A percentile compares a stretch with the other conserved stretches of the same genome.
These are phyloP conservation scores for Takifugu bimaculatus DNA, from an alignment of 2,113 vertebrate species.

Conservation along the genomic window DNA sequence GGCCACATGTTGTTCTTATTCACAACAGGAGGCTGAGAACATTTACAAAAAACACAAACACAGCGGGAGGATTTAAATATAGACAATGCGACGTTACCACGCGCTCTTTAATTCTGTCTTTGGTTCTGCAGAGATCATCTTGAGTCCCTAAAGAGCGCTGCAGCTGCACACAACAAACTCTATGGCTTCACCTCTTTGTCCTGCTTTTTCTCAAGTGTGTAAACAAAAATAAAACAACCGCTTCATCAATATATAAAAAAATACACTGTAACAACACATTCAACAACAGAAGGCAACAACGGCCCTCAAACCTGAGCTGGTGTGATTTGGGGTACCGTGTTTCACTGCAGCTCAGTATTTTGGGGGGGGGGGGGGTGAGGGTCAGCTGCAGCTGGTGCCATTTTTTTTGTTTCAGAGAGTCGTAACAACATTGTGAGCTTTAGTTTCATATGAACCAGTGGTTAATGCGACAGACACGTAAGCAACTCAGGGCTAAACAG, in stretches of 20 bases:
- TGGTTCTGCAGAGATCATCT: constrained; percentile 27
- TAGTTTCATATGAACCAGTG: neutral
- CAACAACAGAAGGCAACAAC: constrained; percentile 21
- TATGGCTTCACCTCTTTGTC: neutral
- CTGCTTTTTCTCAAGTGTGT: constrained; percentile 25
- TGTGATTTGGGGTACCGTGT: constrained; percentile 26
- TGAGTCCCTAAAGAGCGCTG: constrained; percentile 18
- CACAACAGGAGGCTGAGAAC: constrained; percentile 47
- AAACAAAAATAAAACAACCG: constrained; percentile 9
- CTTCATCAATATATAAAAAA: constrained; percentile 8
- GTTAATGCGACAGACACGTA: neutral
- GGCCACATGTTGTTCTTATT: constrained; percentile 21
- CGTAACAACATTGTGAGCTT: too few species aligned
- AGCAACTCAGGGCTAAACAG: neutral
- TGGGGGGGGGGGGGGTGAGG: constrained; percentile 8
- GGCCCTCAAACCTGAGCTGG: constrained; percentile 20
- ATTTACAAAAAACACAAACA: constrained; percentile 55
- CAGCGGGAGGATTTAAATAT: constrained; percentile 12
- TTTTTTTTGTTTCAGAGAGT: too few species aligned
- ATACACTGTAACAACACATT: constrained; percentile 44
- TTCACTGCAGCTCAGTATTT: neutral
- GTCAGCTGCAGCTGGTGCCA: neutral
- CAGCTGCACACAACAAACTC: constrained; percentile 51
- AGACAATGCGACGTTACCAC: constrained; percentile 12
- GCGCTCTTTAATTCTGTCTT: constrained; percentile 39